Base-by-base conservation (phyloP, 2,113 vertebrate genomes). In the Rhinolophus sinicus region DNA sequence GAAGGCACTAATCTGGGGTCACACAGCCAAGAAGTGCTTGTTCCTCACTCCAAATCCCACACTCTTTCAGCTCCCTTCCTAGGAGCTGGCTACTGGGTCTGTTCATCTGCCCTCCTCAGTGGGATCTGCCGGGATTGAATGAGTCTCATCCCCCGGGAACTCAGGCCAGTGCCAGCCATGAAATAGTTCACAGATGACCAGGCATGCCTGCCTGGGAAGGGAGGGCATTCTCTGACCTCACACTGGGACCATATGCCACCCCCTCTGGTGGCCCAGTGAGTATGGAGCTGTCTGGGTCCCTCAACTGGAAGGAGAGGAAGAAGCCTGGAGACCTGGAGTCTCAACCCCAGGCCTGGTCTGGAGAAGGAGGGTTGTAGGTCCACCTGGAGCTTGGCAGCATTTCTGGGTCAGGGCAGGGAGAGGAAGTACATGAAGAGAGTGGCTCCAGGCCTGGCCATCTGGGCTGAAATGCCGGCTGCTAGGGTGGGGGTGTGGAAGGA, bases 361-460 rank as follows among this genome's bases (percentile, higher is more conserved):
- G 80, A 82, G 90, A 86, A 90, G 60, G 70, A 72, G 92, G 87
- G 30, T 8, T 8, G 0, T 8, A 26, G 70, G 80, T 86, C 96
- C 88, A 96, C 96, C 96, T 96, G 94, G 97, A 94, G 78, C 82
- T 94, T 96, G 93, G 88, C 95, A 75, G 86, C 0, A 0, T 96
- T 98, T 98, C 94, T 97, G 92, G 97, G 97, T 97, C 96, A 97
- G 92, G n/a, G 58, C 88, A 50, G 44, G 44, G 88, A 75, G 87
- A 87, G 94, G 95, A 93, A 90, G 86, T 87, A n/a, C n/a, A 38
- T 18, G 50, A 54, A 88, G 50, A 92, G 77, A 64, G 73, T 54
- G 15, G 73, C 95, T 95, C 75, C 52, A 52, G 96, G 96, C 96
- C 56, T 58, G 95, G 92, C 97, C 97, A 98, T 98, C 97, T 98